Base-by-base conservation (phyloP, 1,140 invertebrate genomes). In the Bombus waltoni region DNA sequence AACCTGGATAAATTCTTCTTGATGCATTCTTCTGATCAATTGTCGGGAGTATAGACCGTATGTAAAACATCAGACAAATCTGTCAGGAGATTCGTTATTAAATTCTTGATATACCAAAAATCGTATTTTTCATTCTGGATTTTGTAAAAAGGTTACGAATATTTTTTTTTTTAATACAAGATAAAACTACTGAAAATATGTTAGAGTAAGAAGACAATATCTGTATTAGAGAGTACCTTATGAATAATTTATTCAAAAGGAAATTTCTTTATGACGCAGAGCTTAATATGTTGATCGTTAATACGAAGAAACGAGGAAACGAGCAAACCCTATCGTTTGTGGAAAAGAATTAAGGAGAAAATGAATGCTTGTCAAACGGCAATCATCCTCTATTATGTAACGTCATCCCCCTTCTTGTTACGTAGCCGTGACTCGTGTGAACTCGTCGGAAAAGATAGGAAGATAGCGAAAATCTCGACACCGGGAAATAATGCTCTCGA, bases 311-410 rank as follows among this genome's bases (percentile, higher is more conserved):
- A 53, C 2, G 47, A 53, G 47, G 47, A 53, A 53, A 70, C 71
- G 59, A 44, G 79, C 65, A 88, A 91, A 89, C 87, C 91, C 79
- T 87, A 91, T 89, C 88, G 91, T 86, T 86, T 66, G 68, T 68
- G 87, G 18, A 53, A 22, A 15, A 53, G 47, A 89, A 92, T 94
- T 92, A 93, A 89, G 89, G 85, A 91, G 87, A 65, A 42, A 75
- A 75, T 68, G 73, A 85, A 85, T 73, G 87, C 91, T 92, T 86
- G 93, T 94, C 93, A 94, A 94, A 94, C 90, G 93, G 92, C 92
- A 94, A 94, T 95, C 93, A 95, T 92, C 90, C 91, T 90, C 92
- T 88, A 93, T 95, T 95, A 94, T 94, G 88, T 93, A 94, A 93
- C 88, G 88, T 91, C 89, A 91, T 82, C 81, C 92, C 94, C 93